Percentiles rank a stretch among this genome's conserved stretches.
Conservation (phyloP, 2,113 vertebrate genomes). For the Tyrannus savana region DNA sequence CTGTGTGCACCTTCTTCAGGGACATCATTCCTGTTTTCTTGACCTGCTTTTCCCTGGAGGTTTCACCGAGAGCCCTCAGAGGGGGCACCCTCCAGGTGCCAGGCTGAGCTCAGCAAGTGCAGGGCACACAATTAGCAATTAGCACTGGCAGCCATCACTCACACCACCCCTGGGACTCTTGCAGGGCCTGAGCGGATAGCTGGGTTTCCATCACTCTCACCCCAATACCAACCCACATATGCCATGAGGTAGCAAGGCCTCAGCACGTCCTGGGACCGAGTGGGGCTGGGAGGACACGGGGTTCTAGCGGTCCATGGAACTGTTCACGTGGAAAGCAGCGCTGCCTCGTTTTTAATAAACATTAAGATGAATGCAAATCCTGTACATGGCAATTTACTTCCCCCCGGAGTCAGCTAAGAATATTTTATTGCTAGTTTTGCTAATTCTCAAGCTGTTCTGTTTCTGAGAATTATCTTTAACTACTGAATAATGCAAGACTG, state of each 20-base stretch:
- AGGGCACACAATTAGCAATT: neutral
- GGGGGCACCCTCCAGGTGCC: fast-evolving
- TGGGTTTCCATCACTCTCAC: neutral
- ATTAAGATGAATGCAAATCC: conserved; percentile 57
- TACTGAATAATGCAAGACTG: conserved; percentile 53
- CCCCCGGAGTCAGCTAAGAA: conserved; percentile 33
- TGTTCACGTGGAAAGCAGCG: fast-evolving
- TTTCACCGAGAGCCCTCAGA: neutral
- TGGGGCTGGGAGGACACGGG: fast-evolving
- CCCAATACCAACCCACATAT: fast-evolving
- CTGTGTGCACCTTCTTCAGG: neutral
- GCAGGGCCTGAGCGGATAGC: fast-evolving
- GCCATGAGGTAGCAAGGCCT: neutral
- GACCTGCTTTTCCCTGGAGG: neutral
- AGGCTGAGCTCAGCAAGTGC: neutral
- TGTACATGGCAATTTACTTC: conserved; percentile 31
- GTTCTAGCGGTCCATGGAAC: neutral
- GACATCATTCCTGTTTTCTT: neutral
- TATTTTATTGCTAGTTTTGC: conserved; percentile 62
- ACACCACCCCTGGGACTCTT: fast-evolving
- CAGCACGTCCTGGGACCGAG: neutral
- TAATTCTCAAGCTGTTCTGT: conserved; percentile 62
- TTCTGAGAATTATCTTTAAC: conserved; percentile 59
- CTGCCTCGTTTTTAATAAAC: conserved; percentile 38
- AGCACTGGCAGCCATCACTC: fast-evolving